A percentile compares a stretch with the other conserved stretches of the same genome.
These are phyloP conservation scores for Prosopocoilus inquinatus DNA, from an alignment of 2,888 invertebrate species.

Conservation along the genomic window DNA sequence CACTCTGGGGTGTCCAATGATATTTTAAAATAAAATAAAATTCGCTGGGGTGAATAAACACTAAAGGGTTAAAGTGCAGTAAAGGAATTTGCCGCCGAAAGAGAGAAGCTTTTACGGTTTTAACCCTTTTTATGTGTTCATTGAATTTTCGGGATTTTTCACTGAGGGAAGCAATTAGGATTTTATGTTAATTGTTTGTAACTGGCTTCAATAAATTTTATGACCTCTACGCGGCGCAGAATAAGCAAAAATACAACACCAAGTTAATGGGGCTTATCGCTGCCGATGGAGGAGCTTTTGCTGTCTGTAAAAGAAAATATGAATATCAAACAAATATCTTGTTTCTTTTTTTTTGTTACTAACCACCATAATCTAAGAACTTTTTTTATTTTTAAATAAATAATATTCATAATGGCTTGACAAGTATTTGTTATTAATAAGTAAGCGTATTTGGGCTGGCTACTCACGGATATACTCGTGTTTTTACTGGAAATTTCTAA, in stretches of 20 bases:
- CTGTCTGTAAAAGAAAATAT: not conserved
- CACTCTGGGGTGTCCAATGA: constrained; percentile 31
- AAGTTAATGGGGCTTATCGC: constrained; percentile 22
- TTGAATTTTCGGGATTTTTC: constrained; percentile 46
- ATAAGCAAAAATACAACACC: constrained; percentile 28
- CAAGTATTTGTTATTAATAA: no score
- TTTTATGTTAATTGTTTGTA: constrained; percentile 46
- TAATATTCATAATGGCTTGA: no score
- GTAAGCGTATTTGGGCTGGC: no score
- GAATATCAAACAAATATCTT: not conserved
- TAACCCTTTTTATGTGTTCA: constrained; percentile 45
- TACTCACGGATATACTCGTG: no score
- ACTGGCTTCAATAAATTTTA: constrained; percentile 42
- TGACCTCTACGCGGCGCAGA: constrained; percentile 30
- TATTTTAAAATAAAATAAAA: constrained; percentile 45
- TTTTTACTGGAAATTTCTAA: no score
- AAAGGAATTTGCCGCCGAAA: constrained; percentile 34
- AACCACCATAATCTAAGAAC: not conserved
- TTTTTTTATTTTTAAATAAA: not conserved
- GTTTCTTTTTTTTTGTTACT: not conserved
- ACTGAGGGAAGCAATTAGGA: constrained; percentile 42
- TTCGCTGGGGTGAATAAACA: constrained; percentile 40
- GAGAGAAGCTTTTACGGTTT: constrained; percentile 38
- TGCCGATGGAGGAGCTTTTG: constrained; percentile 6
- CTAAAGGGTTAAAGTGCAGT: constrained; percentile 41